Base-by-base conservation (phyloP, 1,140 invertebrate species). In the Lysiphlebus fabarum region DNA sequence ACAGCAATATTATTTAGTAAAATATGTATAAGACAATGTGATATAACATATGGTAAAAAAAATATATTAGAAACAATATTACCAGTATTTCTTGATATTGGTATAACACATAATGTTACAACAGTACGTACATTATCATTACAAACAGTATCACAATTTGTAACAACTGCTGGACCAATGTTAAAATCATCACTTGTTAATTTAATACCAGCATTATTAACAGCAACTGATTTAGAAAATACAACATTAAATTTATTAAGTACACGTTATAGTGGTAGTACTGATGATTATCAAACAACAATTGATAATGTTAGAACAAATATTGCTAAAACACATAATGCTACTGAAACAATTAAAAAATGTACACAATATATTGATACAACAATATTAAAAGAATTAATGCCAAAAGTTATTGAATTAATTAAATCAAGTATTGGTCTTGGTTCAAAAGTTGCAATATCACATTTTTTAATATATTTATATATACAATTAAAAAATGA, bases 321-420 rank as follows among this genome's bases (percentile, higher is more conserved):
- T 58, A 86, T 86, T 12, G 90, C 90, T 0, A 90, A 90, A 68
- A 86, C 85, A 34, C 91, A 94, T 70, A 90, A 93, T 57, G 92
- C 92, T 64, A 93, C 90, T 63, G 91, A 95, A 70, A 93, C 92
- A 2, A 86, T 96, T 26, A 87, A 90, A 41, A 89, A 89, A 86
- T 93, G 91, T 71, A 84, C 95, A 60, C 90, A 90, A 61, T 93
- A 88, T 71, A 84, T 94, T 38, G 89, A 92, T 73, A 86, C 84
- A 40, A 78, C 84, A 5, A 86, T 87, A 45, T 80, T 95, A 66
- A 86, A 89, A 67, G 87, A 90, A 58, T 84, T 95, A 68, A 82
- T 94, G 11, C 90, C 91, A 6, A 85, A 87, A 70, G 79, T 96
- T 1, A 79, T 90, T 36, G 93, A 96, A 59, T 78, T 95, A 43